Base-by-base conservation (phyloP, 2,113 vertebrate genomes). In the Cyprinodon tularosa region DNA sequence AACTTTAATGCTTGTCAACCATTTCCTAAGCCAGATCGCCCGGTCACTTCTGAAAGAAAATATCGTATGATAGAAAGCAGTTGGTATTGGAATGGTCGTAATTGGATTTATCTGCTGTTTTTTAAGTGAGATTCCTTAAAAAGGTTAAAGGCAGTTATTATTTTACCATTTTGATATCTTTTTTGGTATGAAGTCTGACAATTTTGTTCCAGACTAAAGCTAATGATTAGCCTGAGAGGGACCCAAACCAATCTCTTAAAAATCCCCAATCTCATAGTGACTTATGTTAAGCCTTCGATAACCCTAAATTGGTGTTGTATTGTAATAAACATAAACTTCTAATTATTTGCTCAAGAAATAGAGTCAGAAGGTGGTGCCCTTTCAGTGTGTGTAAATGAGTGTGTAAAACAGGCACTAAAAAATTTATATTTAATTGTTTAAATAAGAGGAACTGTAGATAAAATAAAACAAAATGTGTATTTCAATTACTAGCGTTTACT, bases 1-100 rank as follows among this genome's bases (percentile, higher is more conserved):
- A 22, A 78, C 39, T n/a, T 60, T 71, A 74, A 76, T 3, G 62
- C 42, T 37, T 69, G 14, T 2, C 62, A 29, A 78, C 4, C 38
- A 59, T 76, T 48, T 9, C 22, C 7, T 9, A 36, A 64, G 36
- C 15, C 77, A 42, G 77, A 53, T 60, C 39, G 50, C 8, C 4
- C n/a, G 3, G 10, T 72, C 38, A 76, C 29, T n/a, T 68, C 70
- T 42, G 37, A 9, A 29, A 9, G 10, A 1, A 57, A 37, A 4
- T 76, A 12, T 62, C 65, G 12, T 67, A 15, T 38, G 20, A 8
- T 22, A 62, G 71, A 22, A 47, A 47, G 62, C 62, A 17, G 4
- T 15, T 53, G 48, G 2, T 48, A 67, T 40, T n/a, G 8, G 2
- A 8, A 20, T 57, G 50, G 17, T 57, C 20, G 7, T n/a, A 57